Base-by-base conservation (phyloP, 2,113 vertebrate species). In the Salvelinus alpinus region DNA sequence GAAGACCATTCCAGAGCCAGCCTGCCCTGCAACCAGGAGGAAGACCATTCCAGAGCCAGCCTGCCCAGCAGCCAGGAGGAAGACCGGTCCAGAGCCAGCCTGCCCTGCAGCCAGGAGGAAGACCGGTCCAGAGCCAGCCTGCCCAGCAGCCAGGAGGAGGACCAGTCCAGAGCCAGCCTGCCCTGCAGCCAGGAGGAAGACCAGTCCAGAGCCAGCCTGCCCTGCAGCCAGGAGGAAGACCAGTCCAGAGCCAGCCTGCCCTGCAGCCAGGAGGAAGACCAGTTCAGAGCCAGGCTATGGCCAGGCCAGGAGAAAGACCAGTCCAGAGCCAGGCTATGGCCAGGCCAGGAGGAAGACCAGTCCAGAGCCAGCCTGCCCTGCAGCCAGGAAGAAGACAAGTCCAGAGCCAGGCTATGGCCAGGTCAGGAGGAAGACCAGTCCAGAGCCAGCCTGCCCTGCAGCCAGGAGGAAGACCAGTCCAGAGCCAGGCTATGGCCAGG, bases 291-390 rank as follows among this genome's bases (percentile, higher is more conserved):
- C 29, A 29, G 29, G n/a, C n/a, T n/a, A n/a, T n/a, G n/a, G n/a
- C n/a, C n/a, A 3, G 3, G 29, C 29, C 29, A 29, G 2, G 29
- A 29, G 29, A 3, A 59, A 74, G 20, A 48, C 47, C 59, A 8
- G 64, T 73, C 76, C 54, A 73, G 80, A 76, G 44, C 77, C 29
- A 29, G 25, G n/a, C n/a, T n/a, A n/a, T n/a, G n/a, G n/a, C n/a
- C n/a, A 1, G 1, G 29, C 29, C 29, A 29, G 2, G 2, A 29
- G 29, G 29, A 47, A 47, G 44, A 12, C 7, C 1, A 47, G 44
- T 47, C 44, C 44, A 47, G 5, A 47, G 44, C 44, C 44, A 47
- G 7, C 6, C 44, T 47, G 25, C 25, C 25, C 25, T 27, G 25
- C 25, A 27, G 44, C 44, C 44, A 9, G 44, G 44, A 47, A 1